Evolutionary conservation across 1,140 invertebrate species (phyloP), one percentile per base, ranked within the genome.

Genomic region (Pseudomyrmex dendroicus): DNA sequence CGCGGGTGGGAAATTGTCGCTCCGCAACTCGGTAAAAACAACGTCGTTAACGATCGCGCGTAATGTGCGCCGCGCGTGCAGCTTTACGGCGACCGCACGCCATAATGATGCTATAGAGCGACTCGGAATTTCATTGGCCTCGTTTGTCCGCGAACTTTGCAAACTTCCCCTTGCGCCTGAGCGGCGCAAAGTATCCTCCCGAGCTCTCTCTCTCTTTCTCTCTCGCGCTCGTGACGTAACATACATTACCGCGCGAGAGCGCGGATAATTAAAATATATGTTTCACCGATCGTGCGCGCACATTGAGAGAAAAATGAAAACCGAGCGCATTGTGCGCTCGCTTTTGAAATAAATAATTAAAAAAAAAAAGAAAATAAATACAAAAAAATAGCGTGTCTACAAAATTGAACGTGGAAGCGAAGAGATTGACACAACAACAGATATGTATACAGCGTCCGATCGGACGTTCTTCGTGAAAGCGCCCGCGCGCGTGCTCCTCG

Each of bases 1-100:
- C 17, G 17, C 35, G 59, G 66, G 44, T 35, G 76, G 20, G 20
- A 48, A 72, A 80, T 80, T 35, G 54, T 54, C 7, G 44, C 20
- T n/a, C 12, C 76, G 35, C 35, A 56, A 80, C 10, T 72, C 59
- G 76, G 44, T 80, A 80, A 80, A 80, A 80, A 80, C 76, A 80
- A 80, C 66, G 66, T 80, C 76, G 54, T 80, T 80, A 80, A 80
- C 66, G 66, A 72, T 70, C 54, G 64, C 76, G 64, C 76, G 76
- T 70, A 70, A 78, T 78, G 64, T 20, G 76, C 76, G n/a, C 17
- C 52, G 52, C 35, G 44, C 74, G 76, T 56, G 62, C 35, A 70
- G 59, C 66, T 80, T 80, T 70, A 59, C 7, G 66, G 66, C 35
- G 10, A 70, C 64, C 54, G 52, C 76, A 59, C 64, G 35, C 62